Evolutionary conservation across 2,797 vertebrate species (phyloP), one percentile per base, ranked within the genome.

Genomic region (Danio kyathit): DNA sequence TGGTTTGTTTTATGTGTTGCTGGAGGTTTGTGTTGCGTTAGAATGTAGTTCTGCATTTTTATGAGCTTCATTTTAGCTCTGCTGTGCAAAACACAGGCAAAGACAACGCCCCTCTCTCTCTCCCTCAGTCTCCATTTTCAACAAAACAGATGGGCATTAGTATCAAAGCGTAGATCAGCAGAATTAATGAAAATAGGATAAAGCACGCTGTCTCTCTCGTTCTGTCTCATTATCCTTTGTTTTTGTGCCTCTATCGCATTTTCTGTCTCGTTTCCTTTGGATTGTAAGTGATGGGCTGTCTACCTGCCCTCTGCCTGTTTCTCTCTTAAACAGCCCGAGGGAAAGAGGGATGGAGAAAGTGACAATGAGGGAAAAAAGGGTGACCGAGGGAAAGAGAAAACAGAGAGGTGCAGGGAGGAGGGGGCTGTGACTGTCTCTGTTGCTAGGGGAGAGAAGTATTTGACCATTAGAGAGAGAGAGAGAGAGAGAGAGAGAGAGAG

Each of bases 401-500:
- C 6, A 74, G 57, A 52, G 73, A 51, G 52, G 49, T 10, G 49
- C 8, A 51, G 49, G 51, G 49, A 52, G 49, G 14, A 13, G 14
- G 49, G 49, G 49, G 46, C 46, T 7, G 46, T 5, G 46, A 12
- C 2, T 13, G 49, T 13, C 86, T 86, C 87, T 94, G 93, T 93
- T 94, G 91, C 92, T 92, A 90, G 86, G 92, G 90, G 87, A 91
- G 88, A 89, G 78, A 76, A 82, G 87, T 83, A 85, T 86, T 88
- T 78, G 63, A 49, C 59, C 59, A 72, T 72, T 74, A 83, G 76
- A 52, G 61, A 78, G 59, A 54, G 76, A 49, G 72, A 74, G 85
- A 83, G 84, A 82, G 88, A 82, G 77, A 76, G 60, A 43, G 41
- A 83, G 73, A 74, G 90, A 83, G 76, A 52, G 61, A 78, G 59